Base-by-base conservation (phyloP, 2,113 vertebrate genomes). In the Talpa occidentalis region DNA sequence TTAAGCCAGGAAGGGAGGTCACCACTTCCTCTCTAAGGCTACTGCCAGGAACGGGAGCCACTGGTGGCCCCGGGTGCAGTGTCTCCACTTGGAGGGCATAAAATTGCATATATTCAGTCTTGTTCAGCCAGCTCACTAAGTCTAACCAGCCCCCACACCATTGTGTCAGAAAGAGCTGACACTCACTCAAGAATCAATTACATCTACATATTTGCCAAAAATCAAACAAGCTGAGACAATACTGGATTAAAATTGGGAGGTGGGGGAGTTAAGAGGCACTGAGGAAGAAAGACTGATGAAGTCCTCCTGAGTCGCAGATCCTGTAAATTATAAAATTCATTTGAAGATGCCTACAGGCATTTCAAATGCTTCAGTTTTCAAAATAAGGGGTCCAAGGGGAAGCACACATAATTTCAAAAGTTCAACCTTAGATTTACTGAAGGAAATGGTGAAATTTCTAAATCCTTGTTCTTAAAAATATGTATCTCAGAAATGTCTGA, bases 301-400 rank as follows among this genome's bases (percentile, higher is more conserved):
- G 26, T 6, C 54, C 32, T 86, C 22, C 60, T 84, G 47, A 93
- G 81, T 52, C 70, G 73, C 67, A 92, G 44, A 94, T 37, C 56
- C 30, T 83, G 1, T 54, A 69, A 49, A 49, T 92, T 91, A 76
- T 67, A 0, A 96, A 95, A 90, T 62, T 60, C 47, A 89, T 77
- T 62, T 76, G 44, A 94, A 90, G 47, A 66, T 92, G 76, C 64
- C 32, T 69, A 76, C 35, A n/a, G 85, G 26, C 83, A 76, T 74
- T 88, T 95, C 74, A 73, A 82, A 89, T 89, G 52, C 40, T 79
- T 79, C 56, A 56, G 40, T 44, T 89, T 90, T 96, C 90, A 91
- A 83, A 56, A 82, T 32, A 84, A 69, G 11, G 5, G 16, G 28
- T 32, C 1, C 9, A 11, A 16, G 26, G 74, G 49, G n/a, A 37